Evolutionary conservation across 2,888 invertebrate genomes (phyloP).

Genomic region (Graphium colonna): DNA sequence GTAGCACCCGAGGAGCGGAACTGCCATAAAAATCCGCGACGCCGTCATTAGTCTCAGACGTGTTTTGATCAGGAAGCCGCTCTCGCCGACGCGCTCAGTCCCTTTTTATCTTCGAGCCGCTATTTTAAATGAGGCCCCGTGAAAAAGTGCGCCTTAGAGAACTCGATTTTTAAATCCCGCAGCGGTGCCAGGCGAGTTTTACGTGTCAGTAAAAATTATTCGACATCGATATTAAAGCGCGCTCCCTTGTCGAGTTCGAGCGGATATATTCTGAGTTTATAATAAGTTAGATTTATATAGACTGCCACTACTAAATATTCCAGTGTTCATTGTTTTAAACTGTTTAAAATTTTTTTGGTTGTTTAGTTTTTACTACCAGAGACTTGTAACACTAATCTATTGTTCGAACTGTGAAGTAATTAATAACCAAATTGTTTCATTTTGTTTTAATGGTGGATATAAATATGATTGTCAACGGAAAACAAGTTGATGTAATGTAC

Average conservation of each 20-base stretch:
- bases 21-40: slow-evolving; percentile 65
- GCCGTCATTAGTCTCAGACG: slow-evolving; percentile 73
- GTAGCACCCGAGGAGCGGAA: slow-evolving; percentile 52
- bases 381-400: no score
- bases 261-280: neutral
- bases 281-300: neutral
- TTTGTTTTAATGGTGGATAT: no score
- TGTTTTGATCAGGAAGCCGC: slow-evolving; percentile 62
- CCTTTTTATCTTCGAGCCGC: slow-evolving; percentile 30
- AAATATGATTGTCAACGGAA: no score
- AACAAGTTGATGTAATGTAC: no score
- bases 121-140: slow-evolving; percentile 34
- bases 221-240: neutral
- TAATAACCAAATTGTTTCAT: no score
- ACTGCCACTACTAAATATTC: no score
- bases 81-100: slow-evolving; percentile 17
- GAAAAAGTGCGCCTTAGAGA: slow-evolving; percentile 35
- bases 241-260: no score
- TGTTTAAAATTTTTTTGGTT: no score
- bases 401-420: no score
- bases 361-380: no score
- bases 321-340: no score
- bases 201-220: slow-evolving; percentile 9
- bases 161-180: slow-evolving; percentile 43
- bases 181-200: slow-evolving; percentile 9